phyloP scores from a whole-genome alignment of 1,140 invertebrate species.

The Drosophila nigrodunni region DNA sequence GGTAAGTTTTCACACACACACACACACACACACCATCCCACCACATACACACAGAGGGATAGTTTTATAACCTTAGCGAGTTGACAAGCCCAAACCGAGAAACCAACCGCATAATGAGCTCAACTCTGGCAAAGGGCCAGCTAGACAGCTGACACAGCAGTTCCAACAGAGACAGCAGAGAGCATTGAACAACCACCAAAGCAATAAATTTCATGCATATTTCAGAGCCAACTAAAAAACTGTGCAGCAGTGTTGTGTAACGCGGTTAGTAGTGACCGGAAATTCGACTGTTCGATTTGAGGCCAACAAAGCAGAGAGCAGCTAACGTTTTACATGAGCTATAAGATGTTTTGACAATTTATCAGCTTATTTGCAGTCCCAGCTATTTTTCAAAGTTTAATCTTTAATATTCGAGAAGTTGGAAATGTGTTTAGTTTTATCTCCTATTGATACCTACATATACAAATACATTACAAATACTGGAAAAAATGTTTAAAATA shows the following conservation, averaged over 20 bases:
- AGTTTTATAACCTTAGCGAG: constrained; percentile 12
- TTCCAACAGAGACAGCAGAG: background rate
- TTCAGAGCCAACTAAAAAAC: constrained; percentile 26
- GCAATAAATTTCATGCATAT: constrained; percentile 63
- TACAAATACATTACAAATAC: too few relatives aligned
- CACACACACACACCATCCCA: constrained; percentile 16
- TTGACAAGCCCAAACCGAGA: constrained; percentile 24
- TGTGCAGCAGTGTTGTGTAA: background rate
- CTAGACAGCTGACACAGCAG: background rate
- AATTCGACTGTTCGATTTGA: too few relatives aligned
- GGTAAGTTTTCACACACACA: constrained; percentile 60
- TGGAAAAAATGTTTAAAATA: too few relatives aligned
- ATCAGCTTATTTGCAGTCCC: too few relatives aligned
- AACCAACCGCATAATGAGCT: constrained; percentile 68
- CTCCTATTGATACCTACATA: too few relatives aligned
- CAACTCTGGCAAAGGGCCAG: constrained; percentile 60
- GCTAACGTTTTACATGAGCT: too few relatives aligned
- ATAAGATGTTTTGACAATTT: too few relatives aligned
- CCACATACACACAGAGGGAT: constrained; percentile 7
- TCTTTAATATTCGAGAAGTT: too few relatives aligned
- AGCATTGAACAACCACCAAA: constrained; percentile 26
- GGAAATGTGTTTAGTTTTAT: too few relatives aligned
- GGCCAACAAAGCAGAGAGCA: too few relatives aligned
- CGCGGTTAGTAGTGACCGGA: background rate
- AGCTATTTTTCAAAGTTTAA: too few relatives aligned